Conservation (phyloP, 2,797 vertebrate genomes). For the Phylloscopus collybita region DNA sequence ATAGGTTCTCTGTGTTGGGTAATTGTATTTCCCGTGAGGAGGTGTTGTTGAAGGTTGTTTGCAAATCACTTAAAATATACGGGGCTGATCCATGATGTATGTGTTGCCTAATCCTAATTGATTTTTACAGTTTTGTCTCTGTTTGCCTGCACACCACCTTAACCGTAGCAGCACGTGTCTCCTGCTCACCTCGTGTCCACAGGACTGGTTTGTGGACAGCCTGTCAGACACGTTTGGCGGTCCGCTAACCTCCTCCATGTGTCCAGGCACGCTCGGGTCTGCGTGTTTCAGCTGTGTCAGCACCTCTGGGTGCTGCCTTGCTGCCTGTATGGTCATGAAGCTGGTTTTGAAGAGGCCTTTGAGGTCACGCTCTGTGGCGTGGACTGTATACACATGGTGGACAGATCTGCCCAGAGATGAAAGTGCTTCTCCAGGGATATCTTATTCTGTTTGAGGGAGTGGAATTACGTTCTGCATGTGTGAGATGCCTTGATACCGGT, state of each 20-base stretch:
- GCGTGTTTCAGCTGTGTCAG: conserved; percentile 8
- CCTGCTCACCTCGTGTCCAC: neutral
- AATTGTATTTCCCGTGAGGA: neutral
- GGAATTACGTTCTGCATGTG: neutral
- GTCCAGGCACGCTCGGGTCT: conserved; percentile 38
- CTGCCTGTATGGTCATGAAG: conserved; percentile 41
- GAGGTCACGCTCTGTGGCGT: conserved; percentile 12
- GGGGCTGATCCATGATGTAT: neutral
- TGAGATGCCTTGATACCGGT: neutral
- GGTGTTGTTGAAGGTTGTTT: neutral
- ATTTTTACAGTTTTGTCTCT: neutral
- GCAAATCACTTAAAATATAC: neutral
- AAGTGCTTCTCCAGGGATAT: conserved; percentile 18
- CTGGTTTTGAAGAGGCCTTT: conserved; percentile 49
- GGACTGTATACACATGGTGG: neutral
- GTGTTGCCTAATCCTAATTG: neutral
- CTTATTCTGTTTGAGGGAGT: neutral
- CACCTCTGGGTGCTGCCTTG: neutral
- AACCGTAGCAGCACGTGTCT: neutral
- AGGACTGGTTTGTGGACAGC: conserved; percentile 44
- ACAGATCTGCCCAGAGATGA: conserved; percentile 39
- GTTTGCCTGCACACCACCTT: neutral
- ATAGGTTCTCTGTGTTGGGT: neutral
- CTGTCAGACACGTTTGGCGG: neutral
- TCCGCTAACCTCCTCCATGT: conserved; percentile 41